Evolutionary conservation across 1,140 invertebrate genomes (phyloP).

Genomic region (Stenopsyche tienmushanensis): DNA sequence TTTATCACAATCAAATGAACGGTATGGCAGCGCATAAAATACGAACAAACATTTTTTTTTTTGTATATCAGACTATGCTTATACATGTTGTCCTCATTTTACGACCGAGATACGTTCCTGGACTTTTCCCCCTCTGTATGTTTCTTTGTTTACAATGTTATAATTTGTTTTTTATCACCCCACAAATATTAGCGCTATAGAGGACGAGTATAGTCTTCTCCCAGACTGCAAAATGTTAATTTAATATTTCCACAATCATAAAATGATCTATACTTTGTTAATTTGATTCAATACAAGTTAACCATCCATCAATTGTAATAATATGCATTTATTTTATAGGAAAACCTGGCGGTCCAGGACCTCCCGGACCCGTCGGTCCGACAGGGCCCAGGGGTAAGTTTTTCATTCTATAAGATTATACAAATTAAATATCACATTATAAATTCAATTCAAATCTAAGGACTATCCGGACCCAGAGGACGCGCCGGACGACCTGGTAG

Average conservation of each 20-base stretch:
- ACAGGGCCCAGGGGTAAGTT: constrained; percentile 53
- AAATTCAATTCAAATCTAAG: constrained; percentile 45
- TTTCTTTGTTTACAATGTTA: no score
- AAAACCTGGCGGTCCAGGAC: constrained; percentile 57
- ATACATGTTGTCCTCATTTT: no score
- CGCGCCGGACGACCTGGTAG: constrained; percentile 66
- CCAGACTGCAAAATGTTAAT: no score
- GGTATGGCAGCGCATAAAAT: no score
- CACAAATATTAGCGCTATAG: no score
- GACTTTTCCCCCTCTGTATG: no score
- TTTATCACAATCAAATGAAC: no score
- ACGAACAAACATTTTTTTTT: no score
- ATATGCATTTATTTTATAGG: constrained; percentile 42
- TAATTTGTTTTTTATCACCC: no score
- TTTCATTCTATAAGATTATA: constrained; percentile 9
- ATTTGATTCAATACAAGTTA: not conserved
- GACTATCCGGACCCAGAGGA: constrained; percentile 69
- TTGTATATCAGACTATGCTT: no score
- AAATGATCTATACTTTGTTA: not conserved
- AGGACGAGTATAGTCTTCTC: no score
- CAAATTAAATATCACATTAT: constrained; percentile 13
- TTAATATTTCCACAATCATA: not conserved
- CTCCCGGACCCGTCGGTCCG: constrained; percentile 60
- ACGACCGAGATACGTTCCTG: no score
- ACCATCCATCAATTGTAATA: not conserved